Evolutionary conservation across 2,113 vertebrate species (phyloP).

Genomic region (Struthio camelus): DNA sequence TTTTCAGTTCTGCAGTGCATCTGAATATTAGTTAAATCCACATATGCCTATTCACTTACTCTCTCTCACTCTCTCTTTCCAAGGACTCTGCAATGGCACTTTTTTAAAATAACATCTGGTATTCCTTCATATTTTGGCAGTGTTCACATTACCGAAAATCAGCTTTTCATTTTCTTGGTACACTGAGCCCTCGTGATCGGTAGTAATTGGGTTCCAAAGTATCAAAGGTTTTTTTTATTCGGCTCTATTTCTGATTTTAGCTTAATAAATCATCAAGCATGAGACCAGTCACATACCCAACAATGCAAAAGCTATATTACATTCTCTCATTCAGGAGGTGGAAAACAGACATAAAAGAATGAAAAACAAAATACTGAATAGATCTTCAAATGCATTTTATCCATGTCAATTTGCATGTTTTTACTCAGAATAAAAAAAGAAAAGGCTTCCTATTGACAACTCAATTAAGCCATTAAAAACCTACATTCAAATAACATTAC

Average conservation of each 20-base stretch:
- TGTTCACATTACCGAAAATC: slow-evolving; percentile 45
- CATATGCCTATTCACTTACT: slow-evolving; percentile 1
- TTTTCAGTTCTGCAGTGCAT: slow-evolving; percentile 31
- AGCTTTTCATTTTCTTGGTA: slow-evolving; percentile 52
- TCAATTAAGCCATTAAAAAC: slow-evolving; percentile 69
- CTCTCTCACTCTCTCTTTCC: slow-evolving; percentile 7
- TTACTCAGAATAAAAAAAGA: not conserved
- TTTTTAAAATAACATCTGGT: slow-evolving; percentile 70
- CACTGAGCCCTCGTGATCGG: not conserved
- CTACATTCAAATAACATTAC: slow-evolving; percentile 65
- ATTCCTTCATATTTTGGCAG: slow-evolving; percentile 67
- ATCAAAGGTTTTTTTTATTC: not conserved
- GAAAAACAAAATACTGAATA: slow-evolving; percentile 55
- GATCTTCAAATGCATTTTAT: slow-evolving; percentile 61
- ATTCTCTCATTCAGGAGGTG: not conserved
- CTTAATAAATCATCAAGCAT: slow-evolving; percentile 24
- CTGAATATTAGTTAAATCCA: slow-evolving; percentile 57
- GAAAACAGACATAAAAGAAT: slow-evolving; percentile 56
- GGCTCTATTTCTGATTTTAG: slow-evolving; percentile 6
- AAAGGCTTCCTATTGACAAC: slow-evolving; percentile 53
- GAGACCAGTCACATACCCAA: not conserved
- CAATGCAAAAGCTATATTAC: slow-evolving; percentile 38
- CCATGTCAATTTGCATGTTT: slow-evolving; percentile 44
- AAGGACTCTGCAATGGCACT: slow-evolving; percentile 43
- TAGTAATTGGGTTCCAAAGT: slow-evolving; percentile 51